Percentiles rank a stretch among this genome's conserved stretches.
phyloP scores from a whole-genome alignment of 2,113 vertebrate species.

The Sinocyclocheilus grahami region DNA sequence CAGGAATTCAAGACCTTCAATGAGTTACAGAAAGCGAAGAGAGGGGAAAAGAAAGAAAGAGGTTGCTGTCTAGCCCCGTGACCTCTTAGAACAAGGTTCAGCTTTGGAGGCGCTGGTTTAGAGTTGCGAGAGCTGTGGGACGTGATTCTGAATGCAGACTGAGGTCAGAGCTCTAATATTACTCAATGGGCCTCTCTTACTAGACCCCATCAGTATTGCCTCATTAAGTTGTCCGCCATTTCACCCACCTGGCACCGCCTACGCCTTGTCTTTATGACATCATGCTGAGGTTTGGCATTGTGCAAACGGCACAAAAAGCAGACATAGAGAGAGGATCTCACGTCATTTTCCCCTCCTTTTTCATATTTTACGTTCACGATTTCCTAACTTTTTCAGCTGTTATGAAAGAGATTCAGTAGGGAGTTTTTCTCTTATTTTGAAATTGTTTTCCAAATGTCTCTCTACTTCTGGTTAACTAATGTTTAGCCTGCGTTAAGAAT shows the following conservation, averaged over 20 bases:
- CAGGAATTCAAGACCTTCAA: slow-evolving; percentile 38
- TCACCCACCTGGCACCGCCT: slow-evolving; percentile 52
- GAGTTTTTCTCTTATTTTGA: background rate
- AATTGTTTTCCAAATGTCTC: slow-evolving; percentile 13
- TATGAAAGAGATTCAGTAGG: background rate
- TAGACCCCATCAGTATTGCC: slow-evolving; percentile 38
- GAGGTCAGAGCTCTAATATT: slow-evolving; percentile 36
- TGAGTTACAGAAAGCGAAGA: slow-evolving; percentile 23
- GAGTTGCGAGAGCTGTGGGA: slow-evolving; percentile 17
- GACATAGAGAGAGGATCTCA: slow-evolving; percentile 4
- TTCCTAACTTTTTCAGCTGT: slow-evolving; percentile 20
- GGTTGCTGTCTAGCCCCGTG: slow-evolving; percentile 20
- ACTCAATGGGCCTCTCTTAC: slow-evolving; percentile 51
- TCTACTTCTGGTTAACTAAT: slow-evolving; percentile 35
- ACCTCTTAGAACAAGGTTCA: background rate
- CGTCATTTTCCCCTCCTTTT: background rate
- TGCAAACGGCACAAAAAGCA: slow-evolving; percentile 30
- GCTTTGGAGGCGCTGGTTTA: slow-evolving; percentile 37
- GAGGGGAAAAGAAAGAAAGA: slow-evolving; percentile 27
- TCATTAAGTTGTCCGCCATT: slow-evolving; percentile 56
- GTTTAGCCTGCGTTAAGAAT: slow-evolving; percentile 31
- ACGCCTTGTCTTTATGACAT: slow-evolving; percentile 48
- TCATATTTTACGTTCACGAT: background rate
- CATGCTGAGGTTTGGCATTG: slow-evolving; percentile 38
- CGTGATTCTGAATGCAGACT: slow-evolving; percentile 35